phyloP scores from a whole-genome alignment of 2,888 invertebrate species.

The Beris chalybata region DNA sequence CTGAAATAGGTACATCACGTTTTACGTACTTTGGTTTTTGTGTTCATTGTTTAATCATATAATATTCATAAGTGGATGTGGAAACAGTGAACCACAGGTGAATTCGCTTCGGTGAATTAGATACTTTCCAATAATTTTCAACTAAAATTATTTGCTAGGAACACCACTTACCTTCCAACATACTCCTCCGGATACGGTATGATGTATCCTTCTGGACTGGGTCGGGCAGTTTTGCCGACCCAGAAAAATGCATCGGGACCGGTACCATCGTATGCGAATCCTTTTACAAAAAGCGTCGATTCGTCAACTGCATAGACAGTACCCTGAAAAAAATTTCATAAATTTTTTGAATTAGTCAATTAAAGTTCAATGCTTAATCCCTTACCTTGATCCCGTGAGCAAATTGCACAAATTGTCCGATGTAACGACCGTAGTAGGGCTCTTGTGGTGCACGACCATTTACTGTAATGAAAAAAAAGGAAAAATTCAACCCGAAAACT shows the following conservation, averaged over 20 bases:
- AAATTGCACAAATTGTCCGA: conserved; percentile 73
- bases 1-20: too few relatives aligned
- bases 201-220: conserved; percentile 79
- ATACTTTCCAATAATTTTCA: neutral
- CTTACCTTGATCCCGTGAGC: conserved; percentile 71
- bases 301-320: conserved; percentile 87
- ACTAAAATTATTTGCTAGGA: neutral
- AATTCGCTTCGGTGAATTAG: too few relatives aligned
- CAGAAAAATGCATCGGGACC: conserved; percentile 89
- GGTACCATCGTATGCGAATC: conserved; percentile 85
- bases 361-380: neutral
- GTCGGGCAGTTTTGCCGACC: conserved; percentile 80
- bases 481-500: too few relatives aligned
- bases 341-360: conserved; percentile 7
- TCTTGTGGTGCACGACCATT: conserved; percentile 52
- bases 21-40: too few relatives aligned
- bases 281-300: conserved; percentile 81
- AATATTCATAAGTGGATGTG: too few relatives aligned
- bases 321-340: conserved; percentile 58
- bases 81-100: too few relatives aligned
- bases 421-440: conserved; percentile 76
- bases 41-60: too few relatives aligned
- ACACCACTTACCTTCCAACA: conserved; percentile 66
- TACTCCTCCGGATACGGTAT: conserved; percentile 87
- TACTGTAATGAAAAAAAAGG: conserved; percentile 33